These are phyloP conservation scores for Poeciliopsis turneri DNA, from an alignment of 2,797 vertebrate species.

Conservation along the genomic window DNA sequence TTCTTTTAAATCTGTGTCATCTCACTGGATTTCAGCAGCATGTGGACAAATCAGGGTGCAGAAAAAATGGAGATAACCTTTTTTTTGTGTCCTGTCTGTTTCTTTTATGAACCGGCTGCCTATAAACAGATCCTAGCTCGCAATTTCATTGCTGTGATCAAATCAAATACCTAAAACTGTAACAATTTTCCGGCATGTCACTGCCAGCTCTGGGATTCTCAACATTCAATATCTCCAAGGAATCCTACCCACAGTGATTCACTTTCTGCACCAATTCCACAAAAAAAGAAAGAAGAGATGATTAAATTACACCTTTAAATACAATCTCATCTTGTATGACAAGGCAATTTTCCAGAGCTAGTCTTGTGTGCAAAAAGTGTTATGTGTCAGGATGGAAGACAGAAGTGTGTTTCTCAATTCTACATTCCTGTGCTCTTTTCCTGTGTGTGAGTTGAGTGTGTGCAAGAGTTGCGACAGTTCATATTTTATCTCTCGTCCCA, in stretches of 20 bases:
- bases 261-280: constrained; percentile 36
- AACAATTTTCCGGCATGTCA: constrained; percentile 48
- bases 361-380: constrained; percentile 33
- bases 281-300: constrained; percentile 14
- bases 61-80: constrained; percentile 48
- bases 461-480: constrained; percentile 31
- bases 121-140: constrained; percentile 44
- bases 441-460: constrained; percentile 22
- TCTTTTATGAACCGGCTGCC: not conserved
- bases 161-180: constrained; percentile 55
- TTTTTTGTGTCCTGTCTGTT: not conserved
- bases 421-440: constrained; percentile 15
- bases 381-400: constrained; percentile 22
- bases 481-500: constrained; percentile 48
- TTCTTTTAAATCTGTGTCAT: constrained; percentile 43
- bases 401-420: constrained; percentile 18
- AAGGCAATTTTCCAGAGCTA: constrained; percentile 51
- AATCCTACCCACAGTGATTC: constrained; percentile 32
- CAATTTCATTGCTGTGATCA: constrained; percentile 42
- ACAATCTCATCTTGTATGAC: constrained; percentile 63
- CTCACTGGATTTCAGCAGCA: constrained; percentile 49
- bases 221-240: constrained; percentile 44
- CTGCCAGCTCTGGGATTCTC: constrained; percentile 43
- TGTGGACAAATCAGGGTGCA: constrained; percentile 46
- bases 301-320: constrained; percentile 73